Conservation (phyloP, 2,797 vertebrate genomes). For the Buphagus erythrorhynchus region DNA sequence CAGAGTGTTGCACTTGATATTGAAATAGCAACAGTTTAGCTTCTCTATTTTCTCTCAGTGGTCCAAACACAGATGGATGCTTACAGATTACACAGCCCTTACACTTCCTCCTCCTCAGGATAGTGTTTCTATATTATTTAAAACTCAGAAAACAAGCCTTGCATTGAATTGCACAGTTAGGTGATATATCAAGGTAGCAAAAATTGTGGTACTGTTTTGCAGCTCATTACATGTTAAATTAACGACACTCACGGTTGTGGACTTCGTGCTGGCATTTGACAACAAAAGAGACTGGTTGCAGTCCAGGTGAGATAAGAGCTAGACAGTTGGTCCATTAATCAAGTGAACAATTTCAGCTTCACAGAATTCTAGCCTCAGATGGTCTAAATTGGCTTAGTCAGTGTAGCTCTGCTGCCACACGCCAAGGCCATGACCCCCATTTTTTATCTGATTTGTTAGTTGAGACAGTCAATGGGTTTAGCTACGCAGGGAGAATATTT, state of each 20-base stretch:
- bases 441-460: constrained; percentile 8
- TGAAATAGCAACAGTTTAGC: not conserved
- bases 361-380: not conserved
- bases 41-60: not conserved
- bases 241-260: not conserved
- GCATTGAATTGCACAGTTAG: not conserved
- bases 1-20: not conserved
- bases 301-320: constrained; percentile 34
- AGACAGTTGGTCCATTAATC: constrained; percentile 45
- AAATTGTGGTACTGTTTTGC: not conserved
- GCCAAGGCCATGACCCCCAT: not conserved
- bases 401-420: not conserved
- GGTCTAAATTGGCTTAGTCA: not conserved
- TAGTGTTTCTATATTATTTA: not conserved
- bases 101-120: not conserved
- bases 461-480: not conserved
- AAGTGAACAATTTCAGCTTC: constrained; percentile 35
- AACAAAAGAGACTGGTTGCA: not conserved
- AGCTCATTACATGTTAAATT: constrained; percentile 12
- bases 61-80: not conserved
- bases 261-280: not conserved
- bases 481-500: not conserved
- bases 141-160: not conserved
- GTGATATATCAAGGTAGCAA: not conserved
- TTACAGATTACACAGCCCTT: not conserved